These are phyloP conservation scores for Coptodon rendalli DNA, from an alignment of 2,113 vertebrate species.

Conservation along the genomic window DNA sequence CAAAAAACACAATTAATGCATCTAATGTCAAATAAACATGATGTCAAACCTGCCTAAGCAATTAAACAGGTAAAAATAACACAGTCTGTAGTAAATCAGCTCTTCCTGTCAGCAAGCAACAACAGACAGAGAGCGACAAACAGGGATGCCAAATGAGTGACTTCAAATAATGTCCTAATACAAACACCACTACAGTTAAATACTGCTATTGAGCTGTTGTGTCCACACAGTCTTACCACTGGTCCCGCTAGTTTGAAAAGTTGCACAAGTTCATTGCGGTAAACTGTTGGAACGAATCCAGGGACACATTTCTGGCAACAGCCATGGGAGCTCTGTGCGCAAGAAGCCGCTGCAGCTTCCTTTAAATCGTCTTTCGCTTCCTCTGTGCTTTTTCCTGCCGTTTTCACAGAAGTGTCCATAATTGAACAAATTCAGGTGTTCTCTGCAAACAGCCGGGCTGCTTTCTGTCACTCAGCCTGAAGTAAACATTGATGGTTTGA, in stretches of 20 bases:
- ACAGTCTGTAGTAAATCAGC: neutral
- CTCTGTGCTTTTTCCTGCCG: accelerated
- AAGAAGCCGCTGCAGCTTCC: neutral
- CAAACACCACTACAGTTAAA: neutral
- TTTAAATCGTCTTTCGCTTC: neutral
- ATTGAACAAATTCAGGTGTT: neutral
- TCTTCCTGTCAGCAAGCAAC: neutral
- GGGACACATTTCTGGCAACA: neutral
- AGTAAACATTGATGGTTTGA: neutral
- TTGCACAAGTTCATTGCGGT: slow-evolving; percentile 49
- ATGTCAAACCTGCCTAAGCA: neutral
- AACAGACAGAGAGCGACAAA: neutral
- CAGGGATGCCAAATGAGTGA: neutral
- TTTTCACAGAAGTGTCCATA: neutral
- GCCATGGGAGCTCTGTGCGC: neutral
- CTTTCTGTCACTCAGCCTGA: neutral
- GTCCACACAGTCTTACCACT: slow-evolving; percentile 48
- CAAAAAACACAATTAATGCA: neutral
- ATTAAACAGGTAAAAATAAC: neutral
- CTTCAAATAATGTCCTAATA: neutral
- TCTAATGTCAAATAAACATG: neutral
- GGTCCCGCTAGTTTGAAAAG: slow-evolving; percentile 65
- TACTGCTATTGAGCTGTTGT: neutral
- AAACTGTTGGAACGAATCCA: slow-evolving; percentile 17
- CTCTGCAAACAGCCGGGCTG: neutral